These are phyloP conservation scores for Sciurus vulgaris DNA, from an alignment of 2,797 vertebrate genomes.

Conservation along the genomic window DNA sequence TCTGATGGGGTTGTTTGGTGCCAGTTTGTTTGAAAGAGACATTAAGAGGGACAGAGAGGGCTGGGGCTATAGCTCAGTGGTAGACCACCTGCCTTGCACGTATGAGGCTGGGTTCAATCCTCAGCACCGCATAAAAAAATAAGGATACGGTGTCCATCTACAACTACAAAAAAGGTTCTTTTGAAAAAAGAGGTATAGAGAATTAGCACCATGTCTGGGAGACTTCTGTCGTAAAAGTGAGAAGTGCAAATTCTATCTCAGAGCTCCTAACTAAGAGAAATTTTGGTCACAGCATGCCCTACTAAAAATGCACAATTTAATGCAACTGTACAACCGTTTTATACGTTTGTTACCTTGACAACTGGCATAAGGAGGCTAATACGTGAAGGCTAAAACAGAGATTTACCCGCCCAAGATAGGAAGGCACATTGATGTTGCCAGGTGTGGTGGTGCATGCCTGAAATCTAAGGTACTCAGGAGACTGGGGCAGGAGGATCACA, in stretches of 20 bases:
- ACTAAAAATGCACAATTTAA: neutral
- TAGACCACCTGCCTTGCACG: no score
- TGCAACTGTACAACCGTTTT: neutral
- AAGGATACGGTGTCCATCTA: no score
- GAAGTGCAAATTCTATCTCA: no score
- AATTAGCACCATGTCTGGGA: no score
- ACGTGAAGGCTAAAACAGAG: neutral
- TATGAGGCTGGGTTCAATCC: no score
- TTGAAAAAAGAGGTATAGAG: no score
- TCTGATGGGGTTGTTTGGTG: no score
- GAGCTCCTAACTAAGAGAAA: neutral
- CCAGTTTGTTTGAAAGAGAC: neutral
- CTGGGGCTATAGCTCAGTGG: no score
- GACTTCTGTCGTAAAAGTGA: no score
- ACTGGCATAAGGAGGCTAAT: neutral
- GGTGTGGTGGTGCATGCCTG: neutral
- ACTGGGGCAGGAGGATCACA: neutral
- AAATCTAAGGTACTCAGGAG: neutral
- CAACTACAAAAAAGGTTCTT: no score
- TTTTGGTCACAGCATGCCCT: neutral
- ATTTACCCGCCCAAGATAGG: no score
- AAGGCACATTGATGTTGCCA: neutral
- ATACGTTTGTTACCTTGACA: neutral
- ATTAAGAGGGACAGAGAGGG: neutral
- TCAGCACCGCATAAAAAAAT: no score